Conservation (phyloP, 2,113 vertebrate genomes). For the Machaerirhynchus nigripectus region DNA sequence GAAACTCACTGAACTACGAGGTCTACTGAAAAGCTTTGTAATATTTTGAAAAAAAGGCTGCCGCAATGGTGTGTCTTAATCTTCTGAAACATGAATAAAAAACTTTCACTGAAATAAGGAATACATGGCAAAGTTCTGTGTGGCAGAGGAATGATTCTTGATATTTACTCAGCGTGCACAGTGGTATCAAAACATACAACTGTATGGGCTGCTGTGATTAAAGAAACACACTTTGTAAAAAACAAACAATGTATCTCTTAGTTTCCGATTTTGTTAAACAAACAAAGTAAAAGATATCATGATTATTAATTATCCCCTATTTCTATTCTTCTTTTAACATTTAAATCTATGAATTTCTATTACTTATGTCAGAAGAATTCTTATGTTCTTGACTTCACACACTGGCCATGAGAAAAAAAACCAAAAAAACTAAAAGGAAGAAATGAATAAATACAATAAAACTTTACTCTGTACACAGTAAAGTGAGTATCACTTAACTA, state of each 20-base stretch:
- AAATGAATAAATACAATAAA: neutral
- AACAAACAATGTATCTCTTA: neutral
- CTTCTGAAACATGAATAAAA: neutral
- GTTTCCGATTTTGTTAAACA: neutral
- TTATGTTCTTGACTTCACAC: neutral
- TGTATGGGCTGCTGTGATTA: neutral
- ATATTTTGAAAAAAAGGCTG: neutral
- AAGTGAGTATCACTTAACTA: neutral
- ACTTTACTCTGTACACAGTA: neutral
- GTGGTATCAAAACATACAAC: neutral
- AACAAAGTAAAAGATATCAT: accelerated
- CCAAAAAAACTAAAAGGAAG: neutral
- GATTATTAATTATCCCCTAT: neutral
- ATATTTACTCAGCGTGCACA: neutral
- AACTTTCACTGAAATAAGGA: neutral
- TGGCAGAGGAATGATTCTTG: neutral
- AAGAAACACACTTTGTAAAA: neutral
- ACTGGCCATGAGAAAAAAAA: neutral
- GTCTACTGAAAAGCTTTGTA: neutral
- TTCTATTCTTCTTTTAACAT: neutral
- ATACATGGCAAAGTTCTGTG: neutral
- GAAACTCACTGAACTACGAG: neutral
- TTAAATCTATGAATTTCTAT: neutral
- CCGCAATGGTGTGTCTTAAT: neutral
- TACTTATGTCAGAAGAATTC: neutral